Evolutionary conservation across 2,797 vertebrate genomes (phyloP).

Genomic region (Erpetoichthys calabaricus): DNA sequence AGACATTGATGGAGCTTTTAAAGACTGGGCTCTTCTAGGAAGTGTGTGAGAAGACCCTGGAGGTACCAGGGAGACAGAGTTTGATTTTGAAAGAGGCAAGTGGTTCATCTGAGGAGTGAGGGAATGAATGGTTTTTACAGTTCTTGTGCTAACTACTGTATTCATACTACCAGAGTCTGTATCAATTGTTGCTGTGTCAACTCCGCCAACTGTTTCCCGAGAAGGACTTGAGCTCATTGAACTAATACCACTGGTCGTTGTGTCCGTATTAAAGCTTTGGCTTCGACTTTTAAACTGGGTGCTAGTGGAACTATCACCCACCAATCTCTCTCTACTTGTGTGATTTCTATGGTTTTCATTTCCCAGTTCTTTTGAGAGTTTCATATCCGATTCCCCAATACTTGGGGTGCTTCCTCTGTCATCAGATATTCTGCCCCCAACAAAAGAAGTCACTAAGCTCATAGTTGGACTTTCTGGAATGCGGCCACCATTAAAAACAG

Average conservation of each 20-base stretch:
- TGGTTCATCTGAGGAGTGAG: slow-evolving; percentile 71
- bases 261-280: slow-evolving; percentile 97
- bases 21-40: slow-evolving; percentile 86
- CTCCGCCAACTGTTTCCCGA: slow-evolving; percentile 77
- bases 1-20: slow-evolving; percentile 83
- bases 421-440: slow-evolving; percentile 59
- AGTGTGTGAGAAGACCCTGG: slow-evolving; percentile 91
- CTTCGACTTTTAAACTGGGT: slow-evolving; percentile 95
- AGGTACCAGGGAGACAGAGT: slow-evolving; percentile 73
- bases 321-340: slow-evolving; percentile 73
- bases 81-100: slow-evolving; percentile 75
- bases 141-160: slow-evolving; percentile 87
- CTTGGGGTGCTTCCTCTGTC: slow-evolving; percentile 55
- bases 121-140: slow-evolving; percentile 71
- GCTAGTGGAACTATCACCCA: slow-evolving; percentile 63
- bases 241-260: slow-evolving; percentile 95
- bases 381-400: slow-evolving; percentile 66
- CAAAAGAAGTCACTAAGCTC: slow-evolving; percentile 82
- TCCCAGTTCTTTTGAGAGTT: slow-evolving; percentile 53
- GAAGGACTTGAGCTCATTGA: slow-evolving; percentile 98
- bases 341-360: slow-evolving; percentile 62
- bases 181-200: slow-evolving; percentile 62
- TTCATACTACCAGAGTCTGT: slow-evolving; percentile 93
- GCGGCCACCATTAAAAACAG: slow-evolving; percentile 51
- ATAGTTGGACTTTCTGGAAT: slow-evolving; percentile 79